These are phyloP conservation scores for Lysandra coridon DNA, from an alignment of 2,888 invertebrate species.

Conservation along the genomic window DNA sequence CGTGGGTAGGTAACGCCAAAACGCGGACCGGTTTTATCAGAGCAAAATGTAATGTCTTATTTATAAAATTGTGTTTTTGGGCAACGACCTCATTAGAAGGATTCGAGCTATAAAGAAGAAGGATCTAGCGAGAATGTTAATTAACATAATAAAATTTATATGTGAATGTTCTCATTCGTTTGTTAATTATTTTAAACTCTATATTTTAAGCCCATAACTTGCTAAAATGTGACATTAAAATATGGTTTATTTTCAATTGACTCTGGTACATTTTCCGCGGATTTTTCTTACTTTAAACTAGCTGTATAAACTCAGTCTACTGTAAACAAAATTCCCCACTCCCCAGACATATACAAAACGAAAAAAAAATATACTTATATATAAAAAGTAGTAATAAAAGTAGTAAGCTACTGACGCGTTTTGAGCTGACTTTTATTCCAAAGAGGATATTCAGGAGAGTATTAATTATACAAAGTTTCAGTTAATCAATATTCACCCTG, in stretches of 20 bases:
- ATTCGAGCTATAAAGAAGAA: background rate
- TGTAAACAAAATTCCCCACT: too few species aligned
- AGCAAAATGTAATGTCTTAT: background rate
- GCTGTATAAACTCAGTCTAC: too few species aligned
- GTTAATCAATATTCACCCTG: background rate
- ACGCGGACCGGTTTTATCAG: background rate
- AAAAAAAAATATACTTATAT: too few species aligned
- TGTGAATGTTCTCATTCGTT: background rate
- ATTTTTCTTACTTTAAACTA: too few species aligned
- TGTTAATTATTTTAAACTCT: background rate
- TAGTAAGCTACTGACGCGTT: too few species aligned
- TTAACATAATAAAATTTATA: background rate
- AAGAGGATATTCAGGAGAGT: too few species aligned
- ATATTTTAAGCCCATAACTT: background rate
- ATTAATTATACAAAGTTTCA: background rate
- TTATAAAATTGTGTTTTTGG: conserved; percentile 8
- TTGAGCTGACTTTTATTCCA: too few species aligned
- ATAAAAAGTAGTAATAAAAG: too few species aligned
- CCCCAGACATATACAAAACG: too few species aligned
- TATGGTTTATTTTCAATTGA: too few species aligned
- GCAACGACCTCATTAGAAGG: background rate
- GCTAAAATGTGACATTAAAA: too few species aligned
- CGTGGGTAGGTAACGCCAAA: background rate
- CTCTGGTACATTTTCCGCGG: too few species aligned
- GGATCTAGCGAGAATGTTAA: background rate